Percentiles rank a stretch among this genome's conserved stretches.
Conservation (phyloP, 2,797 vertebrate species). For the Bradypodion pumilum region DNA sequence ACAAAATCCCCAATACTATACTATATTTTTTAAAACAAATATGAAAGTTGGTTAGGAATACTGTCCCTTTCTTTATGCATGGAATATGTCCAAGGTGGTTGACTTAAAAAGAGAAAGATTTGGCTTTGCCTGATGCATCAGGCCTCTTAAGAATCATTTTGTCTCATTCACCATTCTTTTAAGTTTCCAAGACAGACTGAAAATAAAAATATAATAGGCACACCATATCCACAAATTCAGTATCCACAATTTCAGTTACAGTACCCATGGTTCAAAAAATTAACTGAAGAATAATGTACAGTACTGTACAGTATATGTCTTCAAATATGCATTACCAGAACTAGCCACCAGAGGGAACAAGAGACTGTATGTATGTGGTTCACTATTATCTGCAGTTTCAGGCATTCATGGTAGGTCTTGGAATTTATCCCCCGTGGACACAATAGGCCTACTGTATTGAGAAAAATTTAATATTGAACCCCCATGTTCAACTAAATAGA, state of each 20-base stretch:
- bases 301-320: too few species aligned
- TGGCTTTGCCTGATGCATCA: background rate
- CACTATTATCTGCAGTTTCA: too few species aligned
- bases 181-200: background rate
- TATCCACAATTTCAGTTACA: too few species aligned
- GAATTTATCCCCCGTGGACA: too few species aligned
- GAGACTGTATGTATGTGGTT: too few species aligned
- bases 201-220: background rate
- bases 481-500: background rate
- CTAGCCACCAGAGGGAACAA: too few species aligned
- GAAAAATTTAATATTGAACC: background rate
- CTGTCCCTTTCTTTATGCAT: background rate
- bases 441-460: too few species aligned
- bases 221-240: too few species aligned
- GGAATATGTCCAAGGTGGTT: background rate
- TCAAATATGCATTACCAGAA: too few species aligned
- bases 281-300: too few species aligned
- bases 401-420: too few species aligned
- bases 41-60: slow-evolving; percentile 9
- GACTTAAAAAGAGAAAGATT: background rate
- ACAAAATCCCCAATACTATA: background rate
- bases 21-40: slow-evolving; percentile 1
- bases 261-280: too few species aligned
- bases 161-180: background rate
- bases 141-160: background rate